Percentiles rank a stretch among this genome's conserved stretches.
Conservation (phyloP, 2,113 vertebrate species). For the Cettia cetti region DNA sequence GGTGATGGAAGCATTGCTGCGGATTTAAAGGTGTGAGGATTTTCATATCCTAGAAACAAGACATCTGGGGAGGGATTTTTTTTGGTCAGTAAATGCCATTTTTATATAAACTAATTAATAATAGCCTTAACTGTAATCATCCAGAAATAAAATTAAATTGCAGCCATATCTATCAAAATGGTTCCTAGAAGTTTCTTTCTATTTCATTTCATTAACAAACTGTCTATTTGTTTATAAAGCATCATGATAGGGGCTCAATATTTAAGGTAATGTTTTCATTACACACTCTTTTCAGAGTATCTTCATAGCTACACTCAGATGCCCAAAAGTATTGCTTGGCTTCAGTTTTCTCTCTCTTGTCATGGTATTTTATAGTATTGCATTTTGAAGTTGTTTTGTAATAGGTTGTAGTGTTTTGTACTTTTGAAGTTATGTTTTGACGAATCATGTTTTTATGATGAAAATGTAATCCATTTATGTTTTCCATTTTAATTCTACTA, state of each 20-base stretch:
- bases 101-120: background rate
- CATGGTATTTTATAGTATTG: background rate
- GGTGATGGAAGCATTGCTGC: background rate
- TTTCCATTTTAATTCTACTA: background rate
- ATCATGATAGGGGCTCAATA: background rate
- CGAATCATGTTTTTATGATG: background rate
- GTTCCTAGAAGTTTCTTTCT: background rate
- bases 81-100: background rate
- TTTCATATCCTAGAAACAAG: background rate
- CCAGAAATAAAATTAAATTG: background rate
- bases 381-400: background rate
- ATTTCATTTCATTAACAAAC: background rate
- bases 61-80: fast-evolving
- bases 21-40: background rate
- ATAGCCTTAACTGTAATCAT: background rate
- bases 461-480: background rate
- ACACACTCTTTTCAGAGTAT: background rate
- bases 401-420: background rate
- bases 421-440: background rate
- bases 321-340: background rate
- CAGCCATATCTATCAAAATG: background rate
- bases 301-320: background rate
- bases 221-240: background rate
- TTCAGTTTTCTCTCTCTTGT: background rate
- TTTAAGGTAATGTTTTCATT: background rate